Conservation (phyloP, 2,113 vertebrate genomes). For the Dasypus novemcinctus region DNA sequence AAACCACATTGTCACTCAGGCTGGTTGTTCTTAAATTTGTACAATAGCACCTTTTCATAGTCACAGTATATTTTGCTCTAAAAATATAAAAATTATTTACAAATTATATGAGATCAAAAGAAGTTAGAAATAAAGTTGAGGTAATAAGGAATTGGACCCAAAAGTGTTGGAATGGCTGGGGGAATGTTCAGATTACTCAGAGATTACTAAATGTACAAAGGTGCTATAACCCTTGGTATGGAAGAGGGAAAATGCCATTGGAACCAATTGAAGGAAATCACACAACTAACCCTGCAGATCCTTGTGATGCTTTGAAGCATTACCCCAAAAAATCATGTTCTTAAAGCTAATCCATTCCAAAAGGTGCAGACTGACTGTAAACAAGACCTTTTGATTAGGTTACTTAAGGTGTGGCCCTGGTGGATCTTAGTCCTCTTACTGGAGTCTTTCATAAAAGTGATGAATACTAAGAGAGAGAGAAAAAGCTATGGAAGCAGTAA, state of each 20-base stretch:
- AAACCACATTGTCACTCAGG: background rate
- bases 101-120: background rate
- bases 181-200: background rate
- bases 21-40: background rate
- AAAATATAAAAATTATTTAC: slow-evolving; percentile 2
- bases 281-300: background rate
- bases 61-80: background rate
- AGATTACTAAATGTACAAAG: background rate
- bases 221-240: no score
- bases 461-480: no score
- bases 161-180: background rate
- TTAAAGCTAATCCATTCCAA: no score
- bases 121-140: background rate
- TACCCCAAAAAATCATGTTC: no score
- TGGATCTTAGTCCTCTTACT: no score
- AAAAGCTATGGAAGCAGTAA: no score
- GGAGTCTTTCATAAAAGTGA: no score
- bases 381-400: no score
- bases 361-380: no score
- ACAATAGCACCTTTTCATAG: background rate
- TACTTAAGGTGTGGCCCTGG: no score
- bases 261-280: background rate
- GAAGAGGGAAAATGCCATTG: no score
- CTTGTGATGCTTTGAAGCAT: no score
- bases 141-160: background rate